Conservation (phyloP, 2,888 invertebrate species). For the Lasiommata megera region DNA sequence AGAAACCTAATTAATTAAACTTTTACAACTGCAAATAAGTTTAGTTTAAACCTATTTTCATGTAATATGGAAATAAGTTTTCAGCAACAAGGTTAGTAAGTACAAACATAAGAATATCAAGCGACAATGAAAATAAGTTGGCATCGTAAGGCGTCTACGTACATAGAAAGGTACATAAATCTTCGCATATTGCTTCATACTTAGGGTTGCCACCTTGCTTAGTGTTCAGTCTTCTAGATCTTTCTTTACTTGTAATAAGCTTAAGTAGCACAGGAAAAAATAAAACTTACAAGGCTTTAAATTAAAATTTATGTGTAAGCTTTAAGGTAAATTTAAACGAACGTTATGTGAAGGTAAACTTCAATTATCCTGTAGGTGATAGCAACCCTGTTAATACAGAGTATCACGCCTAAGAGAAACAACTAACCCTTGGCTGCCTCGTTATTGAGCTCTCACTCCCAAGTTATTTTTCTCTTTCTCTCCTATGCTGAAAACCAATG, state of each 20-base stretch:
- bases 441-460: constrained; percentile 81
- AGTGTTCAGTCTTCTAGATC: no score
- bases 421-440: constrained; percentile 80
- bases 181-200: constrained; percentile 72
- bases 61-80: no score
- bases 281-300: no score
- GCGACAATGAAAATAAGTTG: constrained; percentile 63
- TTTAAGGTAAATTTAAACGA: no score
- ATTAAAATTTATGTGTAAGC: no score
- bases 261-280: no score
- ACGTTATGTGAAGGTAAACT: no score
- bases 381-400: constrained; percentile 47
- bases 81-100: no score
- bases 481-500: constrained; percentile 37
- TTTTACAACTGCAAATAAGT: no score
- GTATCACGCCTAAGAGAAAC: constrained; percentile 70
- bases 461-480: constrained; percentile 51
- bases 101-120: constrained; percentile 39
- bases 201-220: constrained; percentile 1
- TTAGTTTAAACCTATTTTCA: no score
- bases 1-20: no score
- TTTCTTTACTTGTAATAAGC: no score
- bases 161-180: constrained; percentile 71
- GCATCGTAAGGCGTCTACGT: constrained; percentile 55
- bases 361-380: not conserved